Percentiles rank a stretch among this genome's conserved stretches.
Conservation (phyloP, 2,888 invertebrate genomes). For the Orthonevra nobilis region DNA sequence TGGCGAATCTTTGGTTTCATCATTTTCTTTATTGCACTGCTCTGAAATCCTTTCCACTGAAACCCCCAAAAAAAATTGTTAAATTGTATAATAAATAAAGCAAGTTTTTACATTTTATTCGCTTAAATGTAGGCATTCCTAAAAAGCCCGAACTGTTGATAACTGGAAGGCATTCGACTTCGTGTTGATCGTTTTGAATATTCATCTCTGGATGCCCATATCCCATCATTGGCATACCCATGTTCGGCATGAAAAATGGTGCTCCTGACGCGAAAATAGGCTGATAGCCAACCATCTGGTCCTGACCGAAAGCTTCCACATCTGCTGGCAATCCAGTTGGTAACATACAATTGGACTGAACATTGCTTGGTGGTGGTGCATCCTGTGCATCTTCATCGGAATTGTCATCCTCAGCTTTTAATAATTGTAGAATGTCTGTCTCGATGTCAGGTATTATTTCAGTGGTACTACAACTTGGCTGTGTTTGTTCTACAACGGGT, state of each 20-base stretch:
- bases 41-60: slow-evolving; percentile 27
- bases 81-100: background rate
- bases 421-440: too few relatives aligned
- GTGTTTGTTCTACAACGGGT: too few relatives aligned
- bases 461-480: too few relatives aligned
- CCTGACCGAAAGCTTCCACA: background rate
- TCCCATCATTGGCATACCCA: slow-evolving; percentile 34
- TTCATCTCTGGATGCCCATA: slow-evolving; percentile 30
- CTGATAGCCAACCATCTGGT: slow-evolving; percentile 14
- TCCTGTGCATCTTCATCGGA: slow-evolving; percentile 20
- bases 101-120: slow-evolving; percentile 42
- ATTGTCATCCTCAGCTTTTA: slow-evolving; percentile 31
- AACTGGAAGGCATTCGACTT: slow-evolving; percentile 55
- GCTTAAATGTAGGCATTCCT: slow-evolving; percentile 39
- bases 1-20: background rate
- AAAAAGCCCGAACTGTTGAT: slow-evolving; percentile 23
- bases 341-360: background rate
- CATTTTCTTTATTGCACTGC: background rate
- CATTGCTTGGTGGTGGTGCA: background rate
- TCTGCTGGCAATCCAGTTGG: slow-evolving; percentile 8
- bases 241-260: slow-evolving; percentile 10
- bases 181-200: slow-evolving; percentile 10
- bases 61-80: too few relatives aligned
- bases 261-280: slow-evolving; percentile 18
- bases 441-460: too few relatives aligned